Conservation (phyloP, 1,140 invertebrate species). For the Aphis gossypii region DNA sequence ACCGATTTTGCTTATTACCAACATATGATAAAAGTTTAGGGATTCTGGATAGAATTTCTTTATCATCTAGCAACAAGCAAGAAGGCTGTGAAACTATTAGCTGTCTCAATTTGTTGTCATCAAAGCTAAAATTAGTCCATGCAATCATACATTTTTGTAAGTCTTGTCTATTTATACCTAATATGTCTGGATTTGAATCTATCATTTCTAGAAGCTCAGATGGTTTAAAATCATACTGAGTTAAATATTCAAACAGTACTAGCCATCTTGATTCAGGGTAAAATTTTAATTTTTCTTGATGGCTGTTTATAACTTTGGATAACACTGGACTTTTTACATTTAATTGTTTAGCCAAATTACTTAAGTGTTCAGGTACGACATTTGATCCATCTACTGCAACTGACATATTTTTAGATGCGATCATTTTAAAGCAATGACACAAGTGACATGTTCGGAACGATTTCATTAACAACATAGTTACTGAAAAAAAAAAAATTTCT, state of each 20-base stretch:
- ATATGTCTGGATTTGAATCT: constrained; percentile 49
- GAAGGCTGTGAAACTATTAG: constrained; percentile 32
- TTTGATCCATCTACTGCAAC: neutral
- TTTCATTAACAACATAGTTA: neutral
- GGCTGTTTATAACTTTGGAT: constrained; percentile 7
- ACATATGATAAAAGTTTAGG: constrained; percentile 50
- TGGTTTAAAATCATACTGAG: constrained; percentile 42
- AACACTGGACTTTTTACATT: neutral
- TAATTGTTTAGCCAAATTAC: constrained; percentile 32
- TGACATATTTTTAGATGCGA: constrained; percentile 3
- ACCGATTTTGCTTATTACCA: constrained; percentile 41
- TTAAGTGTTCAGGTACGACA: neutral
- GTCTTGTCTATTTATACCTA: constrained; percentile 34
- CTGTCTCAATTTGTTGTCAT: constrained; percentile 49
- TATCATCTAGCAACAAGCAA: neutral
- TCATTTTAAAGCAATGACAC: neutral
- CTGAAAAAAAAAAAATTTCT: neutral
- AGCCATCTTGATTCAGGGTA: constrained; percentile 2
- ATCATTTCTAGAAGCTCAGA: constrained; percentile 50
- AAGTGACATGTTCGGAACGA: neutral
- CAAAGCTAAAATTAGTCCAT: constrained; percentile 49
- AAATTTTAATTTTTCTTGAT: constrained; percentile 41
- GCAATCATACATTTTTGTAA: constrained; percentile 43
- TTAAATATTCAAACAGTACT: constrained; percentile 50
- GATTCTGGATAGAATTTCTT: constrained; percentile 47